phyloP scores from a whole-genome alignment of 2,888 invertebrate species.

The Mythimna lalbum region DNA sequence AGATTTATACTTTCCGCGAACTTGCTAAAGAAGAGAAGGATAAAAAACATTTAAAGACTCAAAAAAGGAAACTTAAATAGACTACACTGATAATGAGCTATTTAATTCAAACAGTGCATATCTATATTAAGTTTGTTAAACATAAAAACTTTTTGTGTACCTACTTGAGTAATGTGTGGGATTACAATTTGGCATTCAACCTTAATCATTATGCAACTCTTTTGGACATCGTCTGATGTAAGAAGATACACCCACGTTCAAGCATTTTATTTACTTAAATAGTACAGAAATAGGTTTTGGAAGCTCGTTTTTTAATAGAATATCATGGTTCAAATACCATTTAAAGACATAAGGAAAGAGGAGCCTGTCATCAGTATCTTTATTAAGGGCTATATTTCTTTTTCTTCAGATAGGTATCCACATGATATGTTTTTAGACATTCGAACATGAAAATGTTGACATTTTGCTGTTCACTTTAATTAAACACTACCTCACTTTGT shows the following conservation, averaged over 20 bases:
- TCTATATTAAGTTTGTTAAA: constrained; percentile 7
- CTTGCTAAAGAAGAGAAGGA: too few species aligned
- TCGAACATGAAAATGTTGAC: too few species aligned
- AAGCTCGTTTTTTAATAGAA: constrained; percentile 16
- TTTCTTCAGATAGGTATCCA: not conserved
- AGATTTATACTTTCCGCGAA: too few species aligned
- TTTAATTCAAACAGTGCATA: constrained; percentile 11
- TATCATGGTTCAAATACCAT: not conserved
- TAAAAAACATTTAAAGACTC: too few species aligned
- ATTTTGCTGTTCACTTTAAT: not conserved
- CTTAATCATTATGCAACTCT: constrained; percentile 40
- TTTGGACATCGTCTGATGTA: constrained; percentile 48
- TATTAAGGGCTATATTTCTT: not conserved
- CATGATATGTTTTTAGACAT: too few species aligned
- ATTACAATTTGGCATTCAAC: constrained; percentile 36
- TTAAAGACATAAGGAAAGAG: constrained; percentile 1
- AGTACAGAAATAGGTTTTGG: constrained; percentile 13
- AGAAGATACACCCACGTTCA: constrained; percentile 52
- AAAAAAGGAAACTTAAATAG: too few species aligned
- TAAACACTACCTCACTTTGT: not conserved
- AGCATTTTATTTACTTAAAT: constrained; percentile 30
- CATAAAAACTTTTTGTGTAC: constrained; percentile 19
- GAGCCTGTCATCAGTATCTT: not conserved
- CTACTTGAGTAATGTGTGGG: constrained; percentile 49
- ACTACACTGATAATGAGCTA: constrained; percentile 2